Evolutionary conservation across 2,797 vertebrate species (phyloP).

Genomic region (Brachyrhaphis roseni): DNA sequence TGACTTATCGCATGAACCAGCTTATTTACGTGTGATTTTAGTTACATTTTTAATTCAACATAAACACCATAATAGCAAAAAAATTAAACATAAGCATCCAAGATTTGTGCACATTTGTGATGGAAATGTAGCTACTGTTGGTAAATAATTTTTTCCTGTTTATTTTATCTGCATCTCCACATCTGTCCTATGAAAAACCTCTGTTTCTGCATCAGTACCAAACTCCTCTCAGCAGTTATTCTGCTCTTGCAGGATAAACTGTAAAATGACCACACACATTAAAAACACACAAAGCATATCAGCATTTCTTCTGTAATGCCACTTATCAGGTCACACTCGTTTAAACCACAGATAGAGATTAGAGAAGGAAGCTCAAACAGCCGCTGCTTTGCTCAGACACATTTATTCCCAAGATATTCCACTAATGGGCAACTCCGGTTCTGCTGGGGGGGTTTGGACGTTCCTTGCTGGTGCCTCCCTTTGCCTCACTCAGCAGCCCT

Average conservation of each 20-base stretch:
- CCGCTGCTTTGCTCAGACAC: conserved; percentile 50
- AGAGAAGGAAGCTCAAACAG: conserved; percentile 64
- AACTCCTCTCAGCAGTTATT: conserved; percentile 26
- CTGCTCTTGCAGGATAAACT: conserved; percentile 38
- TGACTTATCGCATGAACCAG: no score
- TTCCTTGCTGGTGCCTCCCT: conserved; percentile 42
- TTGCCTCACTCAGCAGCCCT: conserved; percentile 54
- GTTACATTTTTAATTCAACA: no score
- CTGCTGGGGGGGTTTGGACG: conserved; percentile 48
- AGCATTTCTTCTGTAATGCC: conserved; percentile 35
- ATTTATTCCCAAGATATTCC: conserved; percentile 57
- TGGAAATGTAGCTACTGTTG: not conserved
- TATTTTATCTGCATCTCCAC: not conserved
- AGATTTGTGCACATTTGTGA: no score
- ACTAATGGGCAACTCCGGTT: conserved; percentile 66
- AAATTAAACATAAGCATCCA: no score
- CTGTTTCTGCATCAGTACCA: conserved; percentile 14
- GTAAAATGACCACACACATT: conserved; percentile 35
- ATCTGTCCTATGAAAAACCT: not conserved
- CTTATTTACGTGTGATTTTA: no score
- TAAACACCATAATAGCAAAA: no score
- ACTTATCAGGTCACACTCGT: conserved; percentile 49
- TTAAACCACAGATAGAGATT: conserved; percentile 46
- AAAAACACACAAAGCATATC: not conserved
- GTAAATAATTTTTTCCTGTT: not conserved